Evolutionary conservation across 2,113 vertebrate species (phyloP).

Genomic region (Anoplopoma fimbria): DNA sequence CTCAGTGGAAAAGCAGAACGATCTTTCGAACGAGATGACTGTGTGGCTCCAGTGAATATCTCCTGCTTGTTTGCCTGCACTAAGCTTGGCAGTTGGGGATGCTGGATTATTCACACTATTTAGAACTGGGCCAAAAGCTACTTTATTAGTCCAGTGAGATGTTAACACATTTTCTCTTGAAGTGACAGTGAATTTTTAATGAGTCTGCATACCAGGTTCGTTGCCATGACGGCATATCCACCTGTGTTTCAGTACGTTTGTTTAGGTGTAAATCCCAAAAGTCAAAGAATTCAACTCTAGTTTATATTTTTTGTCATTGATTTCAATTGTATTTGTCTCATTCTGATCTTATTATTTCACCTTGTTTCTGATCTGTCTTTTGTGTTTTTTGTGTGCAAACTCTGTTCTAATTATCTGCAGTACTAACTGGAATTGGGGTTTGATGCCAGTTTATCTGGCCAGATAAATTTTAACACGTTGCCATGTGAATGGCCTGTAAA

Average conservation of each 20-base stretch:
- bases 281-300: not conserved
- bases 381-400: conserved; percentile 21
- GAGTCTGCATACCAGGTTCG: conserved; percentile 32
- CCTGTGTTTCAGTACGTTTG: conserved; percentile 13
- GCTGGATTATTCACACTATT: conserved; percentile 55
- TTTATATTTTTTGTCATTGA: too few species aligned
- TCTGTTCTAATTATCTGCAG: conserved; percentile 24
- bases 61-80: conserved; percentile 44
- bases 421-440: conserved; percentile 24
- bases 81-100: conserved; percentile 43
- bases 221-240: conserved; percentile 14
- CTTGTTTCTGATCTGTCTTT: conserved; percentile 4
- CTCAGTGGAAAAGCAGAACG: conserved; percentile 28
- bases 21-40: conserved; percentile 19
- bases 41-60: conserved; percentile 38
- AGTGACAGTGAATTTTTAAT: conserved; percentile 62
- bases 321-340: not conserved
- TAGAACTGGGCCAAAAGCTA: conserved; percentile 47
- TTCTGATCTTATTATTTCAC: not conserved
- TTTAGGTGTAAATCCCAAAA: not conserved
- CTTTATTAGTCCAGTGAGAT: conserved; percentile 69
- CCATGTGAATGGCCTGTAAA: conserved; percentile 66
- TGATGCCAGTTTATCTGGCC: conserved; percentile 50
- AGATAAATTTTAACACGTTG: conserved; percentile 59
- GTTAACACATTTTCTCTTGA: conserved; percentile 67